These are phyloP conservation scores for Helicoverpa armigera DNA, from an alignment of 1,140 invertebrate genomes.

Conservation along the genomic window DNA sequence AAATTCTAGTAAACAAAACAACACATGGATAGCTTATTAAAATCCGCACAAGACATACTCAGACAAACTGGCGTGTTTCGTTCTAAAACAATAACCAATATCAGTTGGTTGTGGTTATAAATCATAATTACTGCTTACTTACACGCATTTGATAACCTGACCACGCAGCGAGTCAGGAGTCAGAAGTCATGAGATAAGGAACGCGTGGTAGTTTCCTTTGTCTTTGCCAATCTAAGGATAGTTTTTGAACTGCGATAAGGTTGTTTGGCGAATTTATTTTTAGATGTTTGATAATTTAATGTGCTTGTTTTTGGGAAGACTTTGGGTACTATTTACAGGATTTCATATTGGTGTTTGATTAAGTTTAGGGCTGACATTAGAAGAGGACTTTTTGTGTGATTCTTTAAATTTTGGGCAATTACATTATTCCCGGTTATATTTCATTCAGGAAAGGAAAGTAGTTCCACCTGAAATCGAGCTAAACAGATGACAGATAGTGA, in stretches of 20 bases:
- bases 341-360: too few relatives aligned
- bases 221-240: not conserved
- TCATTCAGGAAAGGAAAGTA: too few relatives aligned
- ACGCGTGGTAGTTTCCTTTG: not conserved
- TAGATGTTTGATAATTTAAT: too few relatives aligned
- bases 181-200: conserved; percentile 4
- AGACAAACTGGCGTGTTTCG: not conserved
- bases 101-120: not conserved
- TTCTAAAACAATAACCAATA: not conserved
- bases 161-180: not conserved
- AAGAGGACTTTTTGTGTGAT: too few relatives aligned
- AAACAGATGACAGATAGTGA: too few relatives aligned
- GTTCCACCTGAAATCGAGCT: too few relatives aligned
- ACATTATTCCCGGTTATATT: too few relatives aligned
- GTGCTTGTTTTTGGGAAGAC: too few relatives aligned
- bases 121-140: conserved; percentile 10
- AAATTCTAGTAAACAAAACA: too few relatives aligned
- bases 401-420: too few relatives aligned
- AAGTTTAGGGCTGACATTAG: too few relatives aligned
- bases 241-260: not conserved
- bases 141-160: not conserved
- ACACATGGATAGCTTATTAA: not conserved
- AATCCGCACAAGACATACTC: not conserved
- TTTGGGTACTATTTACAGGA: too few relatives aligned
- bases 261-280: not conserved